Conservation (phyloP, 2,797 vertebrate species). For the Thaleichthys pacificus region DNA sequence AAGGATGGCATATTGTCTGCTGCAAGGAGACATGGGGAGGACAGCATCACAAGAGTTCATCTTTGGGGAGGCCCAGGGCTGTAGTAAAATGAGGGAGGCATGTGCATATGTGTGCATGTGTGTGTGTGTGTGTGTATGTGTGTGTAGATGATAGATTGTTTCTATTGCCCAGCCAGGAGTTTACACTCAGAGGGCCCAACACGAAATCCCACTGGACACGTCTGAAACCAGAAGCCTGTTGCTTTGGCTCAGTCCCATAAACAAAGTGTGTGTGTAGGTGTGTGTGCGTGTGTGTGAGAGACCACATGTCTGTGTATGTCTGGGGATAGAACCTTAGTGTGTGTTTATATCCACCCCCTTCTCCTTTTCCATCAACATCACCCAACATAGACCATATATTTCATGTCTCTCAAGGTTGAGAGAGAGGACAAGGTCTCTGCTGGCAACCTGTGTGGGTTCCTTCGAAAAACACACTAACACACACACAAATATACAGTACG, state of each 20-base stretch:
- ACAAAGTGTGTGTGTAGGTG: conserved; percentile 37
- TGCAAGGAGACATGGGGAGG: not conserved
- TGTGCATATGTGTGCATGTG: not conserved
- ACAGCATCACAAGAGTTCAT: not conserved
- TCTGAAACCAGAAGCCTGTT: conserved; percentile 57
- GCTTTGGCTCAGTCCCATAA: conserved; percentile 51
- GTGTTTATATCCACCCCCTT: conserved; percentile 6
- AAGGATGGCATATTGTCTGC: not conserved
- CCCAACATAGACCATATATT: conserved; percentile 32
- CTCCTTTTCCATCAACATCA: conserved; percentile 36
- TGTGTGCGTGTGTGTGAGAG: conserved; percentile 26
- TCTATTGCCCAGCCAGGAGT: conserved; percentile 44
- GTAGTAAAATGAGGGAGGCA: conserved; percentile 10
- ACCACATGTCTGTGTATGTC: not conserved
- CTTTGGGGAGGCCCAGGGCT: conserved; percentile 25
- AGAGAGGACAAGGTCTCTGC: conserved; percentile 26
- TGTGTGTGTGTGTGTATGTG: conserved; percentile 29
- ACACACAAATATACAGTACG: too few relatives aligned
- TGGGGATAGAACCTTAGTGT: not conserved
- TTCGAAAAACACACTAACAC: not conserved
- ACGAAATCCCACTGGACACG: conserved; percentile 57
- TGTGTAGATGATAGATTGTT: conserved; percentile 40
- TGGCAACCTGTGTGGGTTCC: conserved; percentile 8
- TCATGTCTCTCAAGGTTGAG: conserved; percentile 38
- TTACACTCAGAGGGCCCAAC: conserved; percentile 47